Base-by-base conservation (phyloP, 2,113 vertebrate genomes). In the Nipponia nippon region DNA sequence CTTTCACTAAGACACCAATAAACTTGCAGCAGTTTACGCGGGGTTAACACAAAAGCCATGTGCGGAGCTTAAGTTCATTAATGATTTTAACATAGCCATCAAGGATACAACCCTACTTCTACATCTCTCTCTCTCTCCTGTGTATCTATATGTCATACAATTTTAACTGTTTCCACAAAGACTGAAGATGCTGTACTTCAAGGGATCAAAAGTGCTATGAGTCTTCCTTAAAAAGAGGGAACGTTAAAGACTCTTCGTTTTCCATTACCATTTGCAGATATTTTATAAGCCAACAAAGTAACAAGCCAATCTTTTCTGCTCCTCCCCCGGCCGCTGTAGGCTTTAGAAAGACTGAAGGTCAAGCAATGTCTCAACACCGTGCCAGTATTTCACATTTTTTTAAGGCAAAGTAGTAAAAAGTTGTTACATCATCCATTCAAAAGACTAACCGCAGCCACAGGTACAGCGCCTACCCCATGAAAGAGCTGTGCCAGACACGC, bases 321-420 rank as follows among this genome's bases (percentile, higher is more conserved):
- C 92, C 95, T 89, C 90, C 96, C 91, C 83, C 2, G 16, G 46
- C 80, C 4, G 12, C 20, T 10, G 9, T 4, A 25, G 70, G 87
- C 80, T 95, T 75, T 82, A 44, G n/a, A 65, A 67, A 59, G 95
- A 58, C 89, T 92, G 94, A 93, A 95, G 93, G 93, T 96, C 94
- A 83, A 56, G 67, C 94, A 38, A 2, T 87, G 79, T 66, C 94
- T 65, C 94, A 92, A 90, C 81, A 82, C 69, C 8, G 0, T 15
- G 20, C 56, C 94, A 69, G 40, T 44, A 92, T 92, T 93, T 87
- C 92, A 83, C 84, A 29, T 77, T 93, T 96, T 86, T 77, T 66
- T 66, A 63, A 94, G 87, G 93, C 70, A 61, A 69, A 90, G 91
- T 40, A 93, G 89, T 50, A 93, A 94, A 65, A 84, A 61, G 70